Conservation (phyloP, 2,113 vertebrate species). For the Albula glossodonta region DNA sequence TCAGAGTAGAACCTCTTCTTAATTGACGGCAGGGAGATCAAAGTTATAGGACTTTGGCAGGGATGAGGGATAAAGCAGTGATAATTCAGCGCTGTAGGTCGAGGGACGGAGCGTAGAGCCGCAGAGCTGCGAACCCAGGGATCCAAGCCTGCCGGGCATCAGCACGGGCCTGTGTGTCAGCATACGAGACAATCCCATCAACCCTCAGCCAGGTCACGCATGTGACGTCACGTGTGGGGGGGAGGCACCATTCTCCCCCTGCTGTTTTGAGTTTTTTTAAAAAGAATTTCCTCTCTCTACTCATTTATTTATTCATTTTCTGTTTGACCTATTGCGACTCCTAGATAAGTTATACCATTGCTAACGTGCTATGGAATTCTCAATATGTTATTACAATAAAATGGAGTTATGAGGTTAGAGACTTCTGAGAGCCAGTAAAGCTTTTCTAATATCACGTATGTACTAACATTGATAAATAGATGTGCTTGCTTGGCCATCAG, state of each 20-base stretch:
- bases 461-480: too few species aligned
- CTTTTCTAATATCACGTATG: too few species aligned
- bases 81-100: conserved; percentile 28
- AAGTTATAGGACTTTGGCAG: conserved; percentile 39
- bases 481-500: too few species aligned
- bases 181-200: conserved; percentile 28
- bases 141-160: too few species aligned
- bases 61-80: conserved; percentile 33
- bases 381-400: too few species aligned
- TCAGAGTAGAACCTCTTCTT: conserved; percentile 37
- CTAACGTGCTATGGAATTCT: too few species aligned
- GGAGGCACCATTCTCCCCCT: background rate
- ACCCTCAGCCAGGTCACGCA: background rate
- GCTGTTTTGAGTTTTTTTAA: background rate
- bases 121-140: background rate
- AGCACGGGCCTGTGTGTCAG: too few species aligned
- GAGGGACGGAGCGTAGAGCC: conserved; percentile 36
- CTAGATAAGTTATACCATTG: background rate
- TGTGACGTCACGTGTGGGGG: background rate
- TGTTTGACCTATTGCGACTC: background rate
- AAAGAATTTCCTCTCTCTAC: background rate
- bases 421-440: too few species aligned
- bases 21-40: conserved; percentile 43
- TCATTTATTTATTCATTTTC: background rate
- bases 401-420: too few species aligned